These are phyloP conservation scores for Rousettus leschenaultii DNA, from an alignment of 2,113 vertebrate species.

Conservation along the genomic window DNA sequence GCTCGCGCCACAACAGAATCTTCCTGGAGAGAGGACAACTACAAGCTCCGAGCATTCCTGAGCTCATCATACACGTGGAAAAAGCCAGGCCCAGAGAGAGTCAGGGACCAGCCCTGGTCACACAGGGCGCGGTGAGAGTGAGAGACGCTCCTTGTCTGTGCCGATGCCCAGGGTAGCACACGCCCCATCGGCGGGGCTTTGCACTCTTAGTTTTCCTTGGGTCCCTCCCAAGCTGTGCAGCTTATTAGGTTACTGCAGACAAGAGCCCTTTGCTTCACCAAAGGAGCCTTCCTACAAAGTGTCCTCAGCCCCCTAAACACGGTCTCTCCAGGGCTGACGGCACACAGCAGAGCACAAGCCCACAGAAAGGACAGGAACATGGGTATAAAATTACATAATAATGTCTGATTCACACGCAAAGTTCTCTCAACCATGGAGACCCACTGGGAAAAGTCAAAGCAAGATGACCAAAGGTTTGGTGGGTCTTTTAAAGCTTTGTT, in stretches of 20 bases:
- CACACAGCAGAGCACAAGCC: background rate
- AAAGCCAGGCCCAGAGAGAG: background rate
- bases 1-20: background rate
- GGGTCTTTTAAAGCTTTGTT: conserved; percentile 75
- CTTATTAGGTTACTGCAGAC: background rate
- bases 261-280: background rate
- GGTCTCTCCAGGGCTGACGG: background rate
- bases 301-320: background rate
- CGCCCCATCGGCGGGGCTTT: background rate
- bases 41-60: background rate
- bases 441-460: conserved; percentile 43
- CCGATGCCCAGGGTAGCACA: rapidly evolving
- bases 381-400: conserved; percentile 37
- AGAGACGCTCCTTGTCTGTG: background rate
- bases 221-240: background rate
- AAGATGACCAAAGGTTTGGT: conserved; percentile 45
- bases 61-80: background rate
- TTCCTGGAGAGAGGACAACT: background rate
- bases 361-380: conserved; percentile 2
- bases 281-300: background rate
- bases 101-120: background rate
- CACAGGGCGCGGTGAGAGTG: background rate
- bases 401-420: background rate
- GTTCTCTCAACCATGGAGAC: background rate
- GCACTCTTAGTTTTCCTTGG: too few species aligned